A percentile compares a stretch with the other conserved stretches of the same genome.
phyloP scores from a whole-genome alignment of 2,888 invertebrate genomes.

The Synanthedon myopaeformis region DNA sequence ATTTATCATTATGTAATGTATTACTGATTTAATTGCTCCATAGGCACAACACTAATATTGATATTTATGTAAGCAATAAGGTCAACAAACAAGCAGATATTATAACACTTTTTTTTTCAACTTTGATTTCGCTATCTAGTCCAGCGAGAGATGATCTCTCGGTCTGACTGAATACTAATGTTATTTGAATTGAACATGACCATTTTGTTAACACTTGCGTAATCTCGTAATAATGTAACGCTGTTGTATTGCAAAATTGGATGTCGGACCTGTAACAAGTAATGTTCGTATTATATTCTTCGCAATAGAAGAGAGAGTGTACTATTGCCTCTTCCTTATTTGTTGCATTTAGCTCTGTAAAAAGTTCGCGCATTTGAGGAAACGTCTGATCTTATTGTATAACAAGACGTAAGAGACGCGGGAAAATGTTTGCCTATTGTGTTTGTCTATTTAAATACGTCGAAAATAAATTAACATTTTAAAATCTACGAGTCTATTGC shows the following conservation, averaged over 20 bases:
- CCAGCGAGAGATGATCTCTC: background rate
- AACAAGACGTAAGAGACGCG: slow-evolving; percentile 60
- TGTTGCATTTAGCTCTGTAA: background rate
- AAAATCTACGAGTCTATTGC: too few relatives aligned
- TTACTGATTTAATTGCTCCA: slow-evolving; percentile 24
- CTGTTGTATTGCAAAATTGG: slow-evolving; percentile 30
- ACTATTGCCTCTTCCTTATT: slow-evolving; percentile 11
- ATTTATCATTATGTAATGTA: slow-evolving; percentile 1
- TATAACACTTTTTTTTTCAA: background rate
- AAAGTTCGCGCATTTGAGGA: slow-evolving; percentile 18
- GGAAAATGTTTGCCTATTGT: slow-evolving; percentile 46
- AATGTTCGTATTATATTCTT: slow-evolving; percentile 5
- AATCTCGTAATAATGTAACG: slow-evolving; percentile 12
- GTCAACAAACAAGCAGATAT: too few relatives aligned
- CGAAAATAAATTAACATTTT: too few relatives aligned
- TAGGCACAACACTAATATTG: background rate
- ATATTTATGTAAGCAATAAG: too few relatives aligned
- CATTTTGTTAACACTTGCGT: slow-evolving; percentile 7
- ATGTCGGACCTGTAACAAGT: slow-evolving; percentile 24
- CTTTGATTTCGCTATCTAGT: slow-evolving; percentile 3
- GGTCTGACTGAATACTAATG: too few relatives aligned
- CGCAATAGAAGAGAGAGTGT: slow-evolving; percentile 8
- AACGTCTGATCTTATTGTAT: slow-evolving; percentile 47
- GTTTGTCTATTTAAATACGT: slow-evolving; percentile 14
- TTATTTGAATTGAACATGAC: slow-evolving; percentile 6